phyloP scores from a whole-genome alignment of 64 coral and sea anemone species.

The Catalaphyllia jardinei region DNA sequence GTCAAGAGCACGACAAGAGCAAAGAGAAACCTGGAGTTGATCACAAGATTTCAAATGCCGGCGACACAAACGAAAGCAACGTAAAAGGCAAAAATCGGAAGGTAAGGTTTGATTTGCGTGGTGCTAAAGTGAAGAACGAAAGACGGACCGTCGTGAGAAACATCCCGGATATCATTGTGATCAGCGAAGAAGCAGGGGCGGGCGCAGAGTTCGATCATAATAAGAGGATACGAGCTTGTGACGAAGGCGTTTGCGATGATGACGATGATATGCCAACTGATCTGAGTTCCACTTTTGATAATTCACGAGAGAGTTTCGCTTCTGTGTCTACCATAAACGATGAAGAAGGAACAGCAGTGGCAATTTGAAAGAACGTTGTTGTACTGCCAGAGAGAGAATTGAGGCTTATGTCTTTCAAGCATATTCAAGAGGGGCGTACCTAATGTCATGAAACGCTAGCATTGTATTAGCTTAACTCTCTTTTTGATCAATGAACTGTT shows the following conservation, averaged over 20 bases:
- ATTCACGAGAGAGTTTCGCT: neutral
- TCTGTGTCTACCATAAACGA: neutral
- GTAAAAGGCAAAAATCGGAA: neutral
- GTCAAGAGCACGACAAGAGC: neutral
- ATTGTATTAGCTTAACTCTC: too few relatives aligned
- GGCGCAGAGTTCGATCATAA: neutral
- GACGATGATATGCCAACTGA: neutral
- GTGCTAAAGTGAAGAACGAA: neutral
- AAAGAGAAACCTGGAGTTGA: neutral
- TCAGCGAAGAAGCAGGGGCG: neutral
- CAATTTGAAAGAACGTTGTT: neutral
- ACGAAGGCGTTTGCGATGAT: neutral
- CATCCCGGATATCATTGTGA: slow-evolving; percentile 25
- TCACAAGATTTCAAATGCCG: too few relatives aligned
- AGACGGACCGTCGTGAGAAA: neutral
- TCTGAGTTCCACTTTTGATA: neutral
- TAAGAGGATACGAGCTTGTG: neutral
- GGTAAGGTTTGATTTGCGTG: slow-evolving; percentile 15
- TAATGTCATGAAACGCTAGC: too few relatives aligned
- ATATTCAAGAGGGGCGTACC: too few relatives aligned
- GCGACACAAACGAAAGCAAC: neutral
- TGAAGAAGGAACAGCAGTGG: slow-evolving; percentile 18
- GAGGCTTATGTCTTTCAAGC: too few relatives aligned
- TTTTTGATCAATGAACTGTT: too few relatives aligned
- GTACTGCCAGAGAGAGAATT: neutral